Base-by-base conservation (phyloP, 2,888 invertebrate genomes). In the Mesochorus sp. region DNA sequence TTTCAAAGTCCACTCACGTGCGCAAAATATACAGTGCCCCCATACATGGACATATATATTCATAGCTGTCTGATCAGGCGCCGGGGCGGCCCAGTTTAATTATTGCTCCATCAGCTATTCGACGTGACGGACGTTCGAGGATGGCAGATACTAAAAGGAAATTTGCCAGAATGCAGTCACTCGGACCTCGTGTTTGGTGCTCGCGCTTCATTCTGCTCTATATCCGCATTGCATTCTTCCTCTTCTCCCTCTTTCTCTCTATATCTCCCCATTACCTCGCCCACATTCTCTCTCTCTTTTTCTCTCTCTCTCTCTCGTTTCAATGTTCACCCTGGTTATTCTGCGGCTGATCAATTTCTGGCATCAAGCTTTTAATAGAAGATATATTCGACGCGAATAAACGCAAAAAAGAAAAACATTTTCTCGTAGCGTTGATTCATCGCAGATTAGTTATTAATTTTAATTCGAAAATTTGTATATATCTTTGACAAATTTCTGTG, bases 41-140 rank as follows among this genome's bases (percentile, higher is more conserved):
- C 34, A 6, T 39, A 3, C 12, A 39, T 49, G 3, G 31, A 14
- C 24, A 21, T 49, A 34, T 10, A 49, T 34, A 42, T 12, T 24
- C 8, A 21, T 44, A 8, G 12, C 17, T 44, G 44, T 42, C 44
- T 14, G 44, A 44, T 49, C 64, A 28, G 24, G 6, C 19, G 31
- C 24, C 24, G 14, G 39, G n/a, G 44, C 44, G 34, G 67, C 19
- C 39, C n/a, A 21, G 57, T 57, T 68, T 71, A 57, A 70, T 67
- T 53, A 71, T 74, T 67, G 71, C 64, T 51, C 74, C 62, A 68
- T 72, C 71, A 66, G 39, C 71, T 75, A 66, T 67, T 71, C 24
- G 34, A 51, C 57, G 53, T 72, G 77, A 74, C 67, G 55, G 77
- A 80, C 61, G 72, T 61, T 74, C 55, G 19, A 47, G 31, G 47